phyloP scores from a whole-genome alignment of 2,888 invertebrate genomes.

The Philhelius pedissequus region DNA sequence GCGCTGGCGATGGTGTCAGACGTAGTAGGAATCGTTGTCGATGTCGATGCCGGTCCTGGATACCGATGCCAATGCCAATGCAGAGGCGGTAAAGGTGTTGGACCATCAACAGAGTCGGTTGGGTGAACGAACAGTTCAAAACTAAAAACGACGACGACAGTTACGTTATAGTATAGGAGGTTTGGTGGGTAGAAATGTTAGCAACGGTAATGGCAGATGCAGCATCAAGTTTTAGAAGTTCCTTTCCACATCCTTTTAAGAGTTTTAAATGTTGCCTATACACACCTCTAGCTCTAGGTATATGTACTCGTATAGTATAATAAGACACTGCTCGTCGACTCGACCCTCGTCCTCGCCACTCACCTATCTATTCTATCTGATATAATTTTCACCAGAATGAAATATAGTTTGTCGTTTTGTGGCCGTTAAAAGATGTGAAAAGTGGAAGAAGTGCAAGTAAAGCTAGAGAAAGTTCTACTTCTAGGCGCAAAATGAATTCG shows the following conservation, averaged over 20 bases:
- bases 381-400: slow-evolving; percentile 57
- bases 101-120: slow-evolving; percentile 36
- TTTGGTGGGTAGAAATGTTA: not conserved
- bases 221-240: slow-evolving; percentile 51
- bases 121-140: slow-evolving; percentile 19
- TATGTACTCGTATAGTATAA: not conserved
- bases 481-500: not conserved
- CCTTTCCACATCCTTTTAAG: slow-evolving; percentile 44
- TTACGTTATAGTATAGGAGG: not conserved
- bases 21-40: no score
- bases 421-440: slow-evolving; percentile 16
- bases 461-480: slow-evolving; percentile 36
- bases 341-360: not conserved
- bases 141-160: slow-evolving; percentile 22
- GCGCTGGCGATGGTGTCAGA: not conserved
- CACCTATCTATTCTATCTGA: slow-evolving; percentile 39
- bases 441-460: slow-evolving; percentile 15
- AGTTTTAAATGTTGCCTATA: slow-evolving; percentile 44
- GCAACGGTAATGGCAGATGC: slow-evolving; percentile 29
- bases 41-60: not conserved
- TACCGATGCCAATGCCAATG: not conserved
- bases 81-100: slow-evolving; percentile 12
- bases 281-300: not conserved
- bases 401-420: slow-evolving; percentile 45
- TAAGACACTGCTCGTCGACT: not conserved